phyloP scores from a whole-genome alignment of 2,888 invertebrate genomes.

The Ethmia dodecea region DNA sequence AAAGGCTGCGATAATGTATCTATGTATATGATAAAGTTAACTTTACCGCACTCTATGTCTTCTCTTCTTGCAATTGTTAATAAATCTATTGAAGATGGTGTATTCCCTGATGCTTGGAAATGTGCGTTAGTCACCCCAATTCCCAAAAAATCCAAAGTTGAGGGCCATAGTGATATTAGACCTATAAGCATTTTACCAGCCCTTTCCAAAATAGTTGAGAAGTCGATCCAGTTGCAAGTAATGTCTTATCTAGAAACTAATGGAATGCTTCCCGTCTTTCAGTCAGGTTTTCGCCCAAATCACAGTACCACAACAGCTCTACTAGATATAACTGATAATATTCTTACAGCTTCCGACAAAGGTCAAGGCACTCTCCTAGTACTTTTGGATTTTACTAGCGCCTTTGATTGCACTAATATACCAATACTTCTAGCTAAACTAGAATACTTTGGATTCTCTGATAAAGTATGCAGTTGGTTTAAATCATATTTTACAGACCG shows the following conservation, averaged over 20 bases:
- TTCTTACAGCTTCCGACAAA: background rate
- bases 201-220: background rate
- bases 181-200: no score
- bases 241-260: background rate
- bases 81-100: background rate
- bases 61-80: background rate
- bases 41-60: background rate
- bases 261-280: background rate
- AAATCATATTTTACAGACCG: background rate
- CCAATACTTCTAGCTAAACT: background rate
- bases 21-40: background rate
- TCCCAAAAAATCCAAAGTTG: background rate
- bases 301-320: background rate
- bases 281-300: background rate
- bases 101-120: background rate
- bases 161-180: background rate
- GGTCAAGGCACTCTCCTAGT: background rate
- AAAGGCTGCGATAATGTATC: background rate
- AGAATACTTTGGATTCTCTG: background rate
- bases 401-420: background rate
- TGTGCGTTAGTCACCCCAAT: background rate
- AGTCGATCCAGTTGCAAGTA: background rate
- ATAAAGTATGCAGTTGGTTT: background rate
- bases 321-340: background rate
- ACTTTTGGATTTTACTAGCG: background rate